Evolutionary conservation across 2,113 vertebrate genomes (phyloP), one percentile per base, ranked within the genome.

Genomic region (Chionodraco myersi): DNA sequence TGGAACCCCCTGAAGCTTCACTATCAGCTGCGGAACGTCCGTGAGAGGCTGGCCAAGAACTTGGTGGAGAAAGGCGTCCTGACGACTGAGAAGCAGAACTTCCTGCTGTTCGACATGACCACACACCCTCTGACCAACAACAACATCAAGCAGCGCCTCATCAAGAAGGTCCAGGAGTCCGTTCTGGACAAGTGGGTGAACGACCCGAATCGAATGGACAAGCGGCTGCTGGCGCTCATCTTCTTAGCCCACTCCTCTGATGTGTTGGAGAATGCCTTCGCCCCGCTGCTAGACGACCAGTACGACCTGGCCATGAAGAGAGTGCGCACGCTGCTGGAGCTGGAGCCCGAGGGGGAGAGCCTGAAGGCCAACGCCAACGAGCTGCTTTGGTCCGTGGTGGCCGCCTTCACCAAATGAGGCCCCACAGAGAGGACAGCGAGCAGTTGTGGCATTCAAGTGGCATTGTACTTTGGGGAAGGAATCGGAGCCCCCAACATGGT

Each of bases 41-140:
- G 97, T 12, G 97, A 99, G 88, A 94, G 96, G 0, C 93, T 98
- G 93, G 98, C 98, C 84, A 99, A 99, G 91, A 99, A 98, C 93
- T 92, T 99, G 72, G 97, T 99, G 87, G 97, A 99, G 87, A 99
- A 99, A 85, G 98, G 98, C 2, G 96, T 99, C 70, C 90, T 99
- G 84, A 99, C 97, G 3, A 99, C 97, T 4, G 97, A 99, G 92
- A 99, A 99, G 93, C 97, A 99, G 93, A 99, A 97, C 96, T 99
- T 99, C 92, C 95, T 99, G 69, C 96, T 98, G 11, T 99, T 99
- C 89, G 97, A 98, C 94, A 99, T 99, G 98, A 99, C 96, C 18
- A 99, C 97, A 0, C 97, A 99, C 83, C 97, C 98, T 15, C 96
- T 99, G 77, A 99, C 97, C 94, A 98, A 99, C 93, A 97, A 95